These are phyloP conservation scores for Drosophila aldrichi DNA, from an alignment of 2,888 invertebrate species.

Conservation along the genomic window DNA sequence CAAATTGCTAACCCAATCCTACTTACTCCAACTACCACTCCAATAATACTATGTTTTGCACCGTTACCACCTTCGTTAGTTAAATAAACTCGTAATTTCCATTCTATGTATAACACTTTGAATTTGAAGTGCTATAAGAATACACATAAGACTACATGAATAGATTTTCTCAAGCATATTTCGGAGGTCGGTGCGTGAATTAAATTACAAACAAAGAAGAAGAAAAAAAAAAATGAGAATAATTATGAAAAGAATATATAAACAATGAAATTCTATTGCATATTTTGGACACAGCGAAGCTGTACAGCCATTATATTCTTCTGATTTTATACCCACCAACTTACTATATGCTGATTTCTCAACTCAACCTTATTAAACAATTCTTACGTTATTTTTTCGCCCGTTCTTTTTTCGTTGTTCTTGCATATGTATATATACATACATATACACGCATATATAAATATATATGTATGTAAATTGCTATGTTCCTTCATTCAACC, in stretches of 20 bases:
- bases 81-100: constrained; percentile 33
- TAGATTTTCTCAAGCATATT: constrained; percentile 85
- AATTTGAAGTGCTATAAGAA: constrained; percentile 38
- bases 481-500: constrained; percentile 54
- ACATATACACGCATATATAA: constrained; percentile 9
- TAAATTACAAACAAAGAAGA: constrained; percentile 41
- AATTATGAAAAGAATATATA: constrained; percentile 2
- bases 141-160: constrained; percentile 66
- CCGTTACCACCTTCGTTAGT: constrained; percentile 82
- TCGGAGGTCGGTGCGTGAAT: constrained; percentile 83
- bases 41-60: constrained; percentile 73
- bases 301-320: constrained; percentile 40
- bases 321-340: constrained; percentile 52
- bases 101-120: constrained; percentile 39
- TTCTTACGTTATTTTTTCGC: constrained; percentile 40
- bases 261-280: constrained; percentile 20
- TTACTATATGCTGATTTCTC: constrained; percentile 58
- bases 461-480: constrained; percentile 37
- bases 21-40: constrained; percentile 36
- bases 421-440: constrained; percentile 23
- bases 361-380: constrained; percentile 39
- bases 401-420: constrained; percentile 56
- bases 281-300: constrained; percentile 35
- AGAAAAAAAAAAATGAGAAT: constrained; percentile 13
- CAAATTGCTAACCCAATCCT: constrained; percentile 48